phyloP scores from a whole-genome alignment of 2,797 vertebrate species.

The Enteromius anoplus region DNA sequence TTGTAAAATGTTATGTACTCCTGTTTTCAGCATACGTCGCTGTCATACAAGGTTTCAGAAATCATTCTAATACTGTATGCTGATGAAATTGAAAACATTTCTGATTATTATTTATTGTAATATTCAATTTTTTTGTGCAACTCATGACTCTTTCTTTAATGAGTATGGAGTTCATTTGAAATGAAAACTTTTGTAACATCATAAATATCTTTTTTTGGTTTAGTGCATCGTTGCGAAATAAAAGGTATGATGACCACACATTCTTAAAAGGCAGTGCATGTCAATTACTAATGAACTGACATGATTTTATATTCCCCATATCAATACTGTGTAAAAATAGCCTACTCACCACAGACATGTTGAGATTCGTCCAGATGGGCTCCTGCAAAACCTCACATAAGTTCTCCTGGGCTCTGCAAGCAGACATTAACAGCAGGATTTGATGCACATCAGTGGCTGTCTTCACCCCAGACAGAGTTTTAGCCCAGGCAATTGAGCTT shows the following conservation, averaged over 20 bases:
- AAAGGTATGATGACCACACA: not conserved
- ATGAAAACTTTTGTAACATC: too few relatives aligned
- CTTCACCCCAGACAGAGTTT: conserved; percentile 92
- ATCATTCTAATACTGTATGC: not conserved
- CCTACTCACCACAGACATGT: conserved; percentile 89
- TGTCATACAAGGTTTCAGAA: not conserved
- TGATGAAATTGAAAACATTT: not conserved
- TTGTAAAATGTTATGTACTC: not conserved
- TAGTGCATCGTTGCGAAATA: not conserved
- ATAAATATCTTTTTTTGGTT: too few relatives aligned
- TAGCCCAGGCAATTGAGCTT: conserved; percentile 93
- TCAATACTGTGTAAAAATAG: not conserved
- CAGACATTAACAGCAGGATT: conserved; percentile 90
- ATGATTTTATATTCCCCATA: not conserved
- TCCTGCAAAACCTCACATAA: conserved; percentile 85
- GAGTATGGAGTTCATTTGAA: not conserved
- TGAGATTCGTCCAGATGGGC: conserved; percentile 92
- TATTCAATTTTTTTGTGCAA: not conserved
- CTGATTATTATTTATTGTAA: not conserved
- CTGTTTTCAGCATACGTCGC: not conserved
- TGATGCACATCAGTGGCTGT: conserved; percentile 86
- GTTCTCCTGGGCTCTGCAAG: conserved; percentile 90
- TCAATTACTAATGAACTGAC: not conserved
- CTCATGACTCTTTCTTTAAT: not conserved
- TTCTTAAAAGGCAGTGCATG: not conserved